Base-by-base conservation (phyloP, 2,888 invertebrate species). In the Copidosoma aretas region DNA sequence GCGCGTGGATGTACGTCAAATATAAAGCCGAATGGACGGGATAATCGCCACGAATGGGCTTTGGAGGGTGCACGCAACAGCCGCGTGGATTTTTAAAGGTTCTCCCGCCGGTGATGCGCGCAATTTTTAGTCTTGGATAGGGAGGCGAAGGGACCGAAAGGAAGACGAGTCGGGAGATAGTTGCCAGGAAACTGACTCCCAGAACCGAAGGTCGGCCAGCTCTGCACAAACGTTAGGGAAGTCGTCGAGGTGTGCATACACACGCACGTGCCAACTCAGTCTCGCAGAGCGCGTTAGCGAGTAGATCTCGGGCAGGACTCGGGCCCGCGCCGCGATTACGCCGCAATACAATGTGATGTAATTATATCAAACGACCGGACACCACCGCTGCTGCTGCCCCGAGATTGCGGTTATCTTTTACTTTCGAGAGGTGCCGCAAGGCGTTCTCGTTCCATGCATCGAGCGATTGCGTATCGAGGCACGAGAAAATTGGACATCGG, bases 11-110 rank as follows among this genome's bases (percentile, higher is more conserved):
- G 59, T 67, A 64, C 68, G 56, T 68, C 68, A 68, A 63, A 49
- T 56, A 64, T 60, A n/a, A 53, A 19, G 60, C 63, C 54, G 60
- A 53, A 68, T 68, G 49, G 63, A 53, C 62, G 75, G 77, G 77
- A 76, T 79, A 78, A 78, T 78, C 78, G 77, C 75, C 73, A 77
- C 74, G 77, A 78, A 78, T 78, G 78, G 77, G n/a, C 76, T 73
- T 74, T 72, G 69, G 76, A 57, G 56, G 66, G n/a, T n/a, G 59
- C 24, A 57, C 52, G 51, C 58, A 67, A 67, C 62, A 62, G 57
- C 67, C 25, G 32, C 32, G 8, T 32, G 32, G 12, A 10, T 54
- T 66, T 70, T 61, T 62, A 43, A 64, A 60, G 64, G 39, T 58
- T 53, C 56, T 46, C 51, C 17, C 51, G 25, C 54, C 15, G 25